A percentile compares a stretch with the other conserved stretches of the same genome.
These are phyloP conservation scores for Gastrophysa polygoni DNA, from an alignment of 2,888 invertebrate species.

Conservation along the genomic window DNA sequence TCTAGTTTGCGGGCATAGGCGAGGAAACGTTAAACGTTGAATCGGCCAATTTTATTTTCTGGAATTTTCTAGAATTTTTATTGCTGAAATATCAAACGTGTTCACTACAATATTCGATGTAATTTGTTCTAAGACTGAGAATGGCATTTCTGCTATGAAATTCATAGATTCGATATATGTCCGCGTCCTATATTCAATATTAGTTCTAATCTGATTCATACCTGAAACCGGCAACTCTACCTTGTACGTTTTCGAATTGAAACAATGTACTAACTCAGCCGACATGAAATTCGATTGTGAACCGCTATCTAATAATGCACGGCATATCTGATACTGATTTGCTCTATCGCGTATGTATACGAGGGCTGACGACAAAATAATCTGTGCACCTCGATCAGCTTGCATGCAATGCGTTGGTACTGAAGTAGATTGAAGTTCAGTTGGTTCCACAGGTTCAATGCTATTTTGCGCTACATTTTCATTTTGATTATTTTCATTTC, in stretches of 20 bases:
- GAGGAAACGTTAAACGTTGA: slow-evolving; percentile 10
- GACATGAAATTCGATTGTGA: slow-evolving; percentile 3
- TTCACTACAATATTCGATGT: neutral
- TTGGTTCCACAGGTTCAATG: neutral
- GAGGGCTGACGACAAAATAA: slow-evolving; percentile 8
- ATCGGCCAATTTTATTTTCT: slow-evolving; percentile 16
- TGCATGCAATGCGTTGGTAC: slow-evolving; percentile 3
- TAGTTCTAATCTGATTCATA: neutral
- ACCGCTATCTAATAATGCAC: neutral
- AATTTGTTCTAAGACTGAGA: neutral
- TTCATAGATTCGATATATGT: slow-evolving; percentile 10
- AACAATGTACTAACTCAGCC: slow-evolving; percentile 1
- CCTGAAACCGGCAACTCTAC: slow-evolving; percentile 1
- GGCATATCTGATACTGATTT: neutral
- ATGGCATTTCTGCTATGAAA: slow-evolving; percentile 2
- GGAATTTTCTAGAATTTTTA: slow-evolving; percentile 10
- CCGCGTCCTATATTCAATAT: neutral
- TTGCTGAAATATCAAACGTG: neutral
- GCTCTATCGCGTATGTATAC: neutral
- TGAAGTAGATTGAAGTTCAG: neutral
- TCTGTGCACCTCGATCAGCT: neutral
- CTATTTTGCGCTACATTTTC: too few relatives aligned
- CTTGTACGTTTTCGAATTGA: slow-evolving; percentile 1
- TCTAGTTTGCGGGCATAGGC: too few relatives aligned
- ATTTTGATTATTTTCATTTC: neutral